These are phyloP conservation scores for Melitaea athalia DNA, from an alignment of 2,888 invertebrate species.

Conservation along the genomic window DNA sequence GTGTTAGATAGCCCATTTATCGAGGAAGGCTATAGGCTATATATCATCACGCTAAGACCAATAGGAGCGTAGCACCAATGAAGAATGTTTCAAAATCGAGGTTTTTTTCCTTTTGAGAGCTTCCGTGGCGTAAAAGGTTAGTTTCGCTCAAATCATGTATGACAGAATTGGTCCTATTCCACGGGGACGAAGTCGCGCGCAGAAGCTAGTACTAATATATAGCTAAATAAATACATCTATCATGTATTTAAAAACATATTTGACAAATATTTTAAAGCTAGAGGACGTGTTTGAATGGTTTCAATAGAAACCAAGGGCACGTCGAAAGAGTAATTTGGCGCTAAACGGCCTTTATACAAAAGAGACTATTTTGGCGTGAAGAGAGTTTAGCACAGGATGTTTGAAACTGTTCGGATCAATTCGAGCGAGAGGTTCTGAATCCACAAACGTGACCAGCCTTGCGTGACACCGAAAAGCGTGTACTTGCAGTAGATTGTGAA, in stretches of 20 bases:
- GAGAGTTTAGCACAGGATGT: conserved; percentile 15
- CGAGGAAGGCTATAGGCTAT: no score
- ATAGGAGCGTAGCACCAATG: no score
- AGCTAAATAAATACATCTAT: not conserved
- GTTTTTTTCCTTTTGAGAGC: no score
- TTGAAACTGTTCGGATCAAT: conserved; percentile 17
- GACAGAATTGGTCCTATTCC: no score
- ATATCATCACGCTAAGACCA: no score
- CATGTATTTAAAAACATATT: not conserved
- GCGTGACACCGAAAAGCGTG: conserved; percentile 22
- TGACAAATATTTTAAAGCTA: conserved; percentile 5
- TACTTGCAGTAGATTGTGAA: conserved; percentile 40
- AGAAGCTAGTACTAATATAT: not conserved
- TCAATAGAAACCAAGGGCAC: conserved; percentile 9
- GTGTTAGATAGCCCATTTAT: no score
- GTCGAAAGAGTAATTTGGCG: conserved; percentile 15
- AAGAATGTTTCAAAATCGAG: no score
- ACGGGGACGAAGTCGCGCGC: no score
- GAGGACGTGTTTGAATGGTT: conserved; percentile 16
- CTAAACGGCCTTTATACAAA: conserved; percentile 14
- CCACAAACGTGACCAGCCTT: conserved; percentile 32
- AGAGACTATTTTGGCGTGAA: conserved; percentile 6
- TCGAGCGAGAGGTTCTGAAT: conserved; percentile 26
- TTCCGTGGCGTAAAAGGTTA: no score
- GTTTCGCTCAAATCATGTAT: no score